phyloP scores from a whole-genome alignment of 2,888 invertebrate genomes.

The Cactoblastis cactorum region DNA sequence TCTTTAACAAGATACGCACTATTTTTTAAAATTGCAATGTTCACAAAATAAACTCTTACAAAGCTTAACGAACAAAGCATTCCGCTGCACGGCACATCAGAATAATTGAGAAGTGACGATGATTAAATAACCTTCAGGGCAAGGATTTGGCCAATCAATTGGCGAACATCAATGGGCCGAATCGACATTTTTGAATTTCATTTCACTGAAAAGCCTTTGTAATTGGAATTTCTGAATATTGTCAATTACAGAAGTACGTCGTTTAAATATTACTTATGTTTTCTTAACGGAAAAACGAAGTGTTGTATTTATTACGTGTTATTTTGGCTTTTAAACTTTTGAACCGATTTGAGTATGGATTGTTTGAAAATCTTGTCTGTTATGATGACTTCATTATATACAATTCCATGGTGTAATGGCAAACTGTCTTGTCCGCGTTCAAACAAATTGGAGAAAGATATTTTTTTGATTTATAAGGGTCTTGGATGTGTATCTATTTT shows the following conservation, averaged over 20 bases:
- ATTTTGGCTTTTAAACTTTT: too few relatives aligned
- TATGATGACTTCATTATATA: too few relatives aligned
- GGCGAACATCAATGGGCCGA: not conserved
- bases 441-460: too few relatives aligned
- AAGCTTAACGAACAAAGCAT: not conserved
- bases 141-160: constrained; percentile 3
- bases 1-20: not conserved
- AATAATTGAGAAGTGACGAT: not conserved
- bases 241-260: not conserved
- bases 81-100: not conserved
- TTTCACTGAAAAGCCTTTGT: not conserved
- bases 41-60: not conserved
- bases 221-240: not conserved
- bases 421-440: too few relatives aligned
- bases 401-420: too few relatives aligned
- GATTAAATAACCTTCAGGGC: not conserved
- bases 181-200: not conserved
- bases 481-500: too few relatives aligned
- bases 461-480: too few relatives aligned
- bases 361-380: too few relatives aligned
- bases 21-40: not conserved
- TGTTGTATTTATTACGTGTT: too few relatives aligned
- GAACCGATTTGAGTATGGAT: too few relatives aligned
- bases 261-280: too few relatives aligned
- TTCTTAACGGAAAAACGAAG: not conserved